Conservation (phyloP, 2,888 invertebrate genomes). For the Parthenolecanium corni region DNA sequence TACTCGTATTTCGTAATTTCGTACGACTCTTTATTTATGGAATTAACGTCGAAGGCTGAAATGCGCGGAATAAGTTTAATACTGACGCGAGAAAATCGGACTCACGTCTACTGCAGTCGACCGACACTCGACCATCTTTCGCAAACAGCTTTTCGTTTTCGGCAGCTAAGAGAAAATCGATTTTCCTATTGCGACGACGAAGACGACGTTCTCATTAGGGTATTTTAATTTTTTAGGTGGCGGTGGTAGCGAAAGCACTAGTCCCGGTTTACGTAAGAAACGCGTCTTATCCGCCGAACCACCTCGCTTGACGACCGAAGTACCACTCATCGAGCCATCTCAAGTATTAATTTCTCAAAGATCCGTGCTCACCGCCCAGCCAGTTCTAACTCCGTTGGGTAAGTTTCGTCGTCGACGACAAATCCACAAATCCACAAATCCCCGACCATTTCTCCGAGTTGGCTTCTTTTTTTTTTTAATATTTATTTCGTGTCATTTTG, state of each 20-base stretch:
- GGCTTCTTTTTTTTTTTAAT: too few relatives aligned
- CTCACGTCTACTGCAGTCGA: too few relatives aligned
- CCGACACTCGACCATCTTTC: too few relatives aligned
- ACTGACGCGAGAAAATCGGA: too few relatives aligned
- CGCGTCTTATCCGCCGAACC: conserved; percentile 39
- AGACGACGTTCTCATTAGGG: not conserved
- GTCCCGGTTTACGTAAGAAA: conserved; percentile 31
- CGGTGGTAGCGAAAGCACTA: conserved; percentile 37
- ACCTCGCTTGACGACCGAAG: conserved; percentile 46
- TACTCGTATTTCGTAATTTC: too few relatives aligned
- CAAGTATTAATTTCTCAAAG: conserved; percentile 62
- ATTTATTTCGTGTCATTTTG: too few relatives aligned
- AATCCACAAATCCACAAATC: too few relatives aligned
- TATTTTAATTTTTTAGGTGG: conserved; percentile 5
- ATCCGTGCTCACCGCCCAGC: conserved; percentile 62
- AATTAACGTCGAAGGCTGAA: not conserved
- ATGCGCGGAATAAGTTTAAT: too few relatives aligned
- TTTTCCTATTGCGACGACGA: not conserved
- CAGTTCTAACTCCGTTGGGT: conserved; percentile 66
- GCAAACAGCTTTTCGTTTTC: too few relatives aligned
- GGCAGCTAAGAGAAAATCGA: too few relatives aligned
- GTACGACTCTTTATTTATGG: too few relatives aligned
- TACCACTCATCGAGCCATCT: conserved; percentile 55
- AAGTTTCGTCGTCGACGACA: conserved; percentile 32
- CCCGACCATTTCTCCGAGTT: too few relatives aligned